phyloP scores from a whole-genome alignment of 2,888 invertebrate genomes.

The Deilephila porcellus region DNA sequence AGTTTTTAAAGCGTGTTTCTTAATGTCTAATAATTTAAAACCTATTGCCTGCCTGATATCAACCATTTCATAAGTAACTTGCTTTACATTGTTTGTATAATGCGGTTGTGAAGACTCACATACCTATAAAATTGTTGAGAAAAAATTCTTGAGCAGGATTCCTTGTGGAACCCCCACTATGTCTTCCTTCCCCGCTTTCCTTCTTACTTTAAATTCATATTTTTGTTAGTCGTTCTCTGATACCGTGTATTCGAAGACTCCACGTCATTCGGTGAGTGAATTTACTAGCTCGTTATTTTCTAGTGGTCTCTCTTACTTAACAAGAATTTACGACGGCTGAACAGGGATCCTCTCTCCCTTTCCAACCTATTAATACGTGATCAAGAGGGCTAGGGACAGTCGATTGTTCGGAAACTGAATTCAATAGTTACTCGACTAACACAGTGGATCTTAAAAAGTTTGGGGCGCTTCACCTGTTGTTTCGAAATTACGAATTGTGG shows the following conservation, averaged over 20 bases:
- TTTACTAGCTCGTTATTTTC: slow-evolving; percentile 48
- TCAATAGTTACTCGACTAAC: background rate
- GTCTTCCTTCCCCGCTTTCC: too few relatives aligned
- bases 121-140: too few relatives aligned
- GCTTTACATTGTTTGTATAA: too few relatives aligned
- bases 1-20: too few relatives aligned
- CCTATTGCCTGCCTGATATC: too few relatives aligned
- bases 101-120: too few relatives aligned
- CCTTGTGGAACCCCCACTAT: too few relatives aligned
- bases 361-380: slow-evolving; percentile 2
- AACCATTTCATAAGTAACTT: too few relatives aligned
- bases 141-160: too few relatives aligned
- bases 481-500: background rate
- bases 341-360: slow-evolving; percentile 32
- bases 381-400: background rate
- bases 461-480: background rate
- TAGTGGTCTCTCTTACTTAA: slow-evolving; percentile 43
- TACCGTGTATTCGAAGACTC: slow-evolving; percentile 37
- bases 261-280: slow-evolving; percentile 42
- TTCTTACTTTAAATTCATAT: too few relatives aligned
- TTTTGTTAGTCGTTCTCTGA: slow-evolving; percentile 19
- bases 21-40: too few relatives aligned
- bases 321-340: slow-evolving; percentile 40
- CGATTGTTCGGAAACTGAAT: background rate
- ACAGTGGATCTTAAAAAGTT: background rate